Base-by-base conservation (phyloP, 1,140 invertebrate species). In the Batillaria attramentaria region DNA sequence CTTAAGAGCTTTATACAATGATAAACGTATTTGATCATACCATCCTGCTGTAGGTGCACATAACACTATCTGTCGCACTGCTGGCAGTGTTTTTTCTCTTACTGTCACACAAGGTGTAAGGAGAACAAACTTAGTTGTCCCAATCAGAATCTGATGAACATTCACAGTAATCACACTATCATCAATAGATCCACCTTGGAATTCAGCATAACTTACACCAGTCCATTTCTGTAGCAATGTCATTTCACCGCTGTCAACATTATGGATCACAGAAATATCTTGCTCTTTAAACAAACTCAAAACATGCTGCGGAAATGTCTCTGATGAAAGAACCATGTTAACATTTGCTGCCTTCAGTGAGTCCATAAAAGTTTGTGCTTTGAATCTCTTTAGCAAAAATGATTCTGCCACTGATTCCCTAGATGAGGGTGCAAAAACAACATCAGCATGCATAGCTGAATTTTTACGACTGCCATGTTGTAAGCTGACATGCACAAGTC, bases 11-110 rank as follows among this genome's bases (percentile, higher is more conserved):
- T 77, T 79, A 46, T 72, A 79, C 37, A 72, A 6, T 31, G 46
- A 37, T 20, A 57, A 69, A 76, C 78, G 79, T 13, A 78, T 13
- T 77, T 84, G 78, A 41, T 82, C 28, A 54, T 46, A 74, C 20
- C 82, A 24, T 3, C 80, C 65, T 28, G 81, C 78, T 46, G 80
- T 79, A 16, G 84, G 84, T 28, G 78, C 82, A 66, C 80, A 81
- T 31, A 84, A 10, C 4, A 81, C 42, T 39, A 81, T 39, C 31
- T 72, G 62, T 72, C 76, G 75, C 13, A 60, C 18, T 8, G n/a
- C 3, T 28, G 50, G n/a, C 37, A 54, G 33, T 28, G 2, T 31
- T 8, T 31, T 39, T 13, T 28, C 33, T 28, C 28, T 8, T 65
- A 24, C 54, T 37, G 73, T 69, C 28, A 35, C 24, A 57, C 42